phyloP scores from a whole-genome alignment of 2,888 invertebrate genomes.

The Drosophila rellima region DNA sequence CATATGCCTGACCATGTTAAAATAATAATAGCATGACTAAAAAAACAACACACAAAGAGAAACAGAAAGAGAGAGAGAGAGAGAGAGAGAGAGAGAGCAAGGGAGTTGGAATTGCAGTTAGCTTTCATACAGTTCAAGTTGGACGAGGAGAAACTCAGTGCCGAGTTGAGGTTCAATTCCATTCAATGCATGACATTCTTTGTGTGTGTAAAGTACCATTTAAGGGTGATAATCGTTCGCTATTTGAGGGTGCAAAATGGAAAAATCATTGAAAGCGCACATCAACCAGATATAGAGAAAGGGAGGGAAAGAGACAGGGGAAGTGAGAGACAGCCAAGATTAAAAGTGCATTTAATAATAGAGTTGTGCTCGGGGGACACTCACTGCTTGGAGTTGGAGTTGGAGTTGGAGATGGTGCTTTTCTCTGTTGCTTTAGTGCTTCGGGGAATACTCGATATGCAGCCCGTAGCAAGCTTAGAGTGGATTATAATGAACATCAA shows the following conservation, averaged over 20 bases:
- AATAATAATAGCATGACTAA: conserved; percentile 57
- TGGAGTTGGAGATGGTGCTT: conserved; percentile 31
- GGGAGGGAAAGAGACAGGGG: conserved; percentile 2
- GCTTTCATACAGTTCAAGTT: conserved; percentile 48
- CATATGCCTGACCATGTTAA: conserved; percentile 47
- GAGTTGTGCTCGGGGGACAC: conserved; percentile 47
- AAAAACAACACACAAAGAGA: conserved; percentile 41
- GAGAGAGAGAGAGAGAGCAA: background rate
- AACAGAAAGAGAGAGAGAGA: background rate
- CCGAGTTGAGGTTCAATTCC: conserved; percentile 64
- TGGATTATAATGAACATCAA: conserved; percentile 81
- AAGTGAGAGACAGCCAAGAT: conserved; percentile 68
- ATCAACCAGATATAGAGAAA: conserved; percentile 22
- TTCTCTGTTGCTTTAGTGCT: conserved; percentile 56
- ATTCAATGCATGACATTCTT: conserved; percentile 79
- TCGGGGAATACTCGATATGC: conserved; percentile 69
- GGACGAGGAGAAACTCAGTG: background rate
- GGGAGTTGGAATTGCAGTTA: conserved; percentile 26
- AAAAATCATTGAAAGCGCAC: conserved; percentile 79
- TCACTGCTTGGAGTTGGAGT: conserved; percentile 3
- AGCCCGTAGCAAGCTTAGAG: conserved; percentile 60
- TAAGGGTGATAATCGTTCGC: conserved; percentile 86
- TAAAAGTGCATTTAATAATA: conserved; percentile 85
- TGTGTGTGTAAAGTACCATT: conserved; percentile 84
- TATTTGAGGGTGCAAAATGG: conserved; percentile 85